These are phyloP conservation scores for Bombus superbus DNA, from an alignment of 1,140 invertebrate genomes.

Conservation along the genomic window DNA sequence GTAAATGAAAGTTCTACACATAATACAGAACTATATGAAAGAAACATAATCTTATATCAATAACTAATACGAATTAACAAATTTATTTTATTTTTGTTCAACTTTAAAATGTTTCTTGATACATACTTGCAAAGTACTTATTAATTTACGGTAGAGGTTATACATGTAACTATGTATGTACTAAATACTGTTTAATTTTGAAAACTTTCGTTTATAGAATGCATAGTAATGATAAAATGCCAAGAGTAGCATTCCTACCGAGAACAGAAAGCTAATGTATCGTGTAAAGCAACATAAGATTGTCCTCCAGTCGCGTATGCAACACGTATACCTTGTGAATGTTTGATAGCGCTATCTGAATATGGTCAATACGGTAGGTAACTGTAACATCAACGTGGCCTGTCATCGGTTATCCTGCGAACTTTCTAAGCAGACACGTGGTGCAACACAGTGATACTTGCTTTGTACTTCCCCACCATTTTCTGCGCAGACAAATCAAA, in stretches of 20 bases:
- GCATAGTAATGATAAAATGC: neutral
- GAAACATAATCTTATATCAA: neutral
- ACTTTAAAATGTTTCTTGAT: neutral
- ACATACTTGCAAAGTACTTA: neutral
- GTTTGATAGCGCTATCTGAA: constrained; percentile 70
- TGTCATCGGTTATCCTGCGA: constrained; percentile 56
- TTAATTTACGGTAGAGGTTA: neutral
- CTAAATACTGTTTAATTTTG: neutral
- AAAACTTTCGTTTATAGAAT: neutral
- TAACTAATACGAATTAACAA: neutral
- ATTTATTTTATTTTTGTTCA: neutral
- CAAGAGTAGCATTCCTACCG: neutral
- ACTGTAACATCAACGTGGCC: constrained; percentile 76
- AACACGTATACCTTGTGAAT: constrained; percentile 78
- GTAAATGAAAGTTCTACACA: neutral
- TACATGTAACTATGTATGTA: neutral
- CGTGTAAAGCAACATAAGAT: neutral
- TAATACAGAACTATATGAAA: neutral
- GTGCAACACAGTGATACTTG: constrained; percentile 49
- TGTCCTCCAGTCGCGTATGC: constrained; percentile 74
- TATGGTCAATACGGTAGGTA: constrained; percentile 69
- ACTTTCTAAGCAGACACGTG: constrained; percentile 69
- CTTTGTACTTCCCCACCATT: neutral
- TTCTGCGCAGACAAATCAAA: constrained; percentile 46
- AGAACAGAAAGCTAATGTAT: neutral